Percentiles rank a stretch among this genome's conserved stretches.
Evolutionary conservation across 2,888 invertebrate genomes (phyloP).

Genomic region (Atethmia centrago): DNA sequence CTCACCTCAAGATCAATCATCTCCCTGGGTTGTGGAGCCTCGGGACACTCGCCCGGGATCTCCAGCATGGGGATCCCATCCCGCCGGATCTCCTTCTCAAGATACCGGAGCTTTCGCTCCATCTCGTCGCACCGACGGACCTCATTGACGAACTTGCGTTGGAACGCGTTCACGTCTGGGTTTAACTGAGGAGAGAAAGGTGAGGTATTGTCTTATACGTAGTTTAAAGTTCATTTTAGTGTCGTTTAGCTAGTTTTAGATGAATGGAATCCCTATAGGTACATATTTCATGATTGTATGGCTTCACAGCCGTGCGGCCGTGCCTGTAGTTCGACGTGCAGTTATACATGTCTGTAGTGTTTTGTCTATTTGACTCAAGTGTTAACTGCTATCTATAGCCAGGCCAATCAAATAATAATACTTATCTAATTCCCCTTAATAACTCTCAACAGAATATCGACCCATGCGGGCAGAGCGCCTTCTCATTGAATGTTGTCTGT

Average conservation of each 20-base stretch:
- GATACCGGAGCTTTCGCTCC: slow-evolving; percentile 98
- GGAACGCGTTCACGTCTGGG: slow-evolving; percentile 99
- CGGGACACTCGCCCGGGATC: slow-evolving; percentile 98
- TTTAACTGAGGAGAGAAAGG: slow-evolving; percentile 92
- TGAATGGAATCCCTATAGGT: neutral
- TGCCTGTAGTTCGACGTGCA: neutral
- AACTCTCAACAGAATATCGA: slow-evolving; percentile 42
- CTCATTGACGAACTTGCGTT: slow-evolving; percentile 99
- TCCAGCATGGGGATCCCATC: slow-evolving; percentile 99
- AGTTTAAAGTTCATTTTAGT: neutral
- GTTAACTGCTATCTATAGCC: slow-evolving; percentile 24
- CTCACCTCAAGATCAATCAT: slow-evolving; percentile 99
- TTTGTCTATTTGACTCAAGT: slow-evolving; percentile 4
- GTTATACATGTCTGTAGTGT: neutral
- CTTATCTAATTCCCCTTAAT: slow-evolving; percentile 31
- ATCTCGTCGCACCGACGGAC: slow-evolving; percentile 99
- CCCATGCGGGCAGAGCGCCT: slow-evolving; percentile 18
- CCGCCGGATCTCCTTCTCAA: slow-evolving; percentile 99
- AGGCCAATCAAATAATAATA: slow-evolving; percentile 18
- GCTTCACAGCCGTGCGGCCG: neutral
- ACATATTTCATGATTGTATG: slow-evolving; percentile 11
- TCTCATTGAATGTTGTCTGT: slow-evolving; percentile 13
- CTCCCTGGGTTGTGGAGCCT: slow-evolving; percentile 99
- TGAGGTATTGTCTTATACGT: neutral
- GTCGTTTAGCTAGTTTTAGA: neutral